Conservation (phyloP, 2,888 invertebrate genomes). For the Deilephila porcellus region DNA sequence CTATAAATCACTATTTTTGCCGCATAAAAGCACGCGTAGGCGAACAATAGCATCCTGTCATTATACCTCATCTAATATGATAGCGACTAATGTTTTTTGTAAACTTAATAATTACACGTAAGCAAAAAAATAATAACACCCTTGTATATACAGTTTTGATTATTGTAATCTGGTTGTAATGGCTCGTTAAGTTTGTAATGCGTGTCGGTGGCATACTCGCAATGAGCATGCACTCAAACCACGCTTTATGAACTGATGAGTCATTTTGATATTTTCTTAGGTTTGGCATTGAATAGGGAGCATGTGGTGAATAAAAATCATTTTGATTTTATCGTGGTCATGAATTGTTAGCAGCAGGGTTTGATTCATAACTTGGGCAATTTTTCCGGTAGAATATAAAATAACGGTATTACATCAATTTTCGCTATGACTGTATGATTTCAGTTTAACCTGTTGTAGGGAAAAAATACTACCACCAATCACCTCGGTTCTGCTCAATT, state of each 20-base stretch:
- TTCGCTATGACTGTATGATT: no score
- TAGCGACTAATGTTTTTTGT: conserved; percentile 61
- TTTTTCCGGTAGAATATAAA: no score
- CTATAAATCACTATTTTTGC: conserved; percentile 39
- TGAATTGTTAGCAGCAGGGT: no score
- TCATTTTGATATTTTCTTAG: background rate
- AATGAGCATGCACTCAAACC: background rate
- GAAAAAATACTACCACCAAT: no score
- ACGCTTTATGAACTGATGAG: background rate
- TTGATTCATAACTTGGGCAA: no score
- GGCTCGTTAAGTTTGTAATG: conserved; percentile 18
- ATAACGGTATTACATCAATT: no score
- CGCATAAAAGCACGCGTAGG: conserved; percentile 60
- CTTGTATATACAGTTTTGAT: conserved; percentile 17
- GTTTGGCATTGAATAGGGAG: background rate
- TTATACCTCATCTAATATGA: conserved; percentile 71
- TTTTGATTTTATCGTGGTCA: no score
- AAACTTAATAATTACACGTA: conserved; percentile 50
- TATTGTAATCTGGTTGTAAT: conserved; percentile 12
- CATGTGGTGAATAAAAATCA: no score
- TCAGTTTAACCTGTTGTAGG: no score
- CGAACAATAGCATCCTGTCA: conserved; percentile 59
- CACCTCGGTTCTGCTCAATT: no score
- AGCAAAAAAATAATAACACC: conserved; percentile 19
- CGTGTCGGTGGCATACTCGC: conserved; percentile 13